Percentiles rank a stretch among this genome's conserved stretches.
phyloP scores from a whole-genome alignment of 2,888 invertebrate genomes.

The Rhagophthalmus giganteus region DNA sequence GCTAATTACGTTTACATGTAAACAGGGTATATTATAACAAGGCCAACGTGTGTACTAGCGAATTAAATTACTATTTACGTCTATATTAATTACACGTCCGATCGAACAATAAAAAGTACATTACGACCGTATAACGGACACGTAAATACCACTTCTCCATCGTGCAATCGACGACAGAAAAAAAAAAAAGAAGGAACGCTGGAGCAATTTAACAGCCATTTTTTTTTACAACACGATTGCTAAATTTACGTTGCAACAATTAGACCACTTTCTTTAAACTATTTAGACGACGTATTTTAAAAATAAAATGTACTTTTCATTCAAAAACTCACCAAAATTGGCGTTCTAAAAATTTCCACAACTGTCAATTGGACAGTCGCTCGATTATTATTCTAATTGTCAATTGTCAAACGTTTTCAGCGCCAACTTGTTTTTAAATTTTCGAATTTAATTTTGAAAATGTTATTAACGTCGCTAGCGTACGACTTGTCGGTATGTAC shows the following conservation, averaged over 20 bases:
- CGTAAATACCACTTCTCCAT: not conserved
- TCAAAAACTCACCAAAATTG: conserved; percentile 23
- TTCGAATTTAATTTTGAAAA: too few relatives aligned
- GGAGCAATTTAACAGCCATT: not conserved
- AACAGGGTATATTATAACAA: not conserved
- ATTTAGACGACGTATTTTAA: not conserved
- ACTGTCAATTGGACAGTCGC: conserved; percentile 16
- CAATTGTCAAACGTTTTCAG: conserved; percentile 7
- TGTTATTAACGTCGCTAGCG: too few relatives aligned
- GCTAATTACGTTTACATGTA: conserved; percentile 1
- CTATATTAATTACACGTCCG: conserved; percentile 9
- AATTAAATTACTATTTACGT: conserved; percentile 8
- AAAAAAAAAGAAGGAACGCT: not conserved
- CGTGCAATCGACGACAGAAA: conserved; percentile 4
- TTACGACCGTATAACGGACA: not conserved
- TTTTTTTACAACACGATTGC: not conserved
- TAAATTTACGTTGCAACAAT: not conserved
- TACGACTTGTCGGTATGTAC: too few relatives aligned
- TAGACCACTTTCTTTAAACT: not conserved
- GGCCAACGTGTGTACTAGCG: not conserved
- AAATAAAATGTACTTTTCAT: conserved; percentile 7
- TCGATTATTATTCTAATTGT: conserved; percentile 8
- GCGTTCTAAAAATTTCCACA: conserved; percentile 9
- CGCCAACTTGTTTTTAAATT: conserved; percentile 1
- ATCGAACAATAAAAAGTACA: conserved; percentile 2